Evolutionary conservation across 2,797 vertebrate species (phyloP).

Genomic region (Enoplosus armatus): DNA sequence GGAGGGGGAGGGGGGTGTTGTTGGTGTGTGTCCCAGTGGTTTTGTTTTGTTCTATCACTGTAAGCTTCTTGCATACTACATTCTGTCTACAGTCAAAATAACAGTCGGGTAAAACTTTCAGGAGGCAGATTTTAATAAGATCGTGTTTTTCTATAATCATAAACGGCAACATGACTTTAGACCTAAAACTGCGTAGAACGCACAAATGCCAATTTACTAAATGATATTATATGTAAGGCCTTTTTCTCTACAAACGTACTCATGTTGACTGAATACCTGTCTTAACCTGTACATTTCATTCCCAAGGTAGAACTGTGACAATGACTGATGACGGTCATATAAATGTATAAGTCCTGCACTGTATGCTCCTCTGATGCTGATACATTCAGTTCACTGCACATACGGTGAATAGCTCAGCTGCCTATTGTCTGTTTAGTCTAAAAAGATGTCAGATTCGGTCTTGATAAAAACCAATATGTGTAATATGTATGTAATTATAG

Average conservation of each 20-base stretch:
- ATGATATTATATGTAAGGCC: too few species aligned
- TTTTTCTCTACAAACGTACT: too few species aligned
- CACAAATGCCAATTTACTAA: background rate
- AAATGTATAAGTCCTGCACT: background rate
- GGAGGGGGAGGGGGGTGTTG: background rate
- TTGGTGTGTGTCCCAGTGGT: slow-evolving; percentile 1
- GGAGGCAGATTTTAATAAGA: slow-evolving; percentile 5
- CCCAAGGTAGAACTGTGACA: too few species aligned
- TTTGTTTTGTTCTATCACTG: slow-evolving; percentile 16
- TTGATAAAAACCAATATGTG: too few species aligned
- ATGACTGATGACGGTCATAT: background rate
- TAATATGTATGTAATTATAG: too few species aligned
- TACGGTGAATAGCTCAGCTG: background rate
- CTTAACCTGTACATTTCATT: too few species aligned
- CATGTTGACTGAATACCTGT: too few species aligned
- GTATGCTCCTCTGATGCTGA: background rate
- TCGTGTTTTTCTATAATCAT: background rate
- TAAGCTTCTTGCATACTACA: background rate
- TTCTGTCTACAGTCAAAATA: slow-evolving; percentile 19
- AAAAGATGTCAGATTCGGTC: too few species aligned
- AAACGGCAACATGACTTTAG: background rate
- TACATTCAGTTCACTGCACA: background rate
- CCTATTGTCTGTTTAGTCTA: background rate
- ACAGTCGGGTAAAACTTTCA: background rate
- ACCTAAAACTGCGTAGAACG: too few species aligned